These are phyloP conservation scores for Spodoptera littoralis DNA, from an alignment of 2,888 invertebrate genomes.

Conservation along the genomic window DNA sequence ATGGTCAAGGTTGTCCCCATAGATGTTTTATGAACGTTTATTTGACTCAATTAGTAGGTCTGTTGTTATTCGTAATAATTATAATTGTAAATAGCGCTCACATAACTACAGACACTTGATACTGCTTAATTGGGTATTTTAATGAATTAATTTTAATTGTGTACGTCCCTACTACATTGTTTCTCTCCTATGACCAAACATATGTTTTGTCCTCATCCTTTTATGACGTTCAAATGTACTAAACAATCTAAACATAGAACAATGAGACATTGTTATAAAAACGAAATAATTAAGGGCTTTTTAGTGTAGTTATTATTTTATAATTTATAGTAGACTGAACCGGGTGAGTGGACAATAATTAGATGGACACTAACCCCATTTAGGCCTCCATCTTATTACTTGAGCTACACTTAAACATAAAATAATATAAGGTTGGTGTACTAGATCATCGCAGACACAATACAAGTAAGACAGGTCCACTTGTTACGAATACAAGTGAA, in stretches of 20 bases:
- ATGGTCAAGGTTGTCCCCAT: slow-evolving; percentile 67
- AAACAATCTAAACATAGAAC: too few species aligned
- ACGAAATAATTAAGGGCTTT: too few species aligned
- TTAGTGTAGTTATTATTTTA: too few species aligned
- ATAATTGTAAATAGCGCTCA: slow-evolving; percentile 29
- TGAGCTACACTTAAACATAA: too few species aligned
- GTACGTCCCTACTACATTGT: slow-evolving; percentile 2
- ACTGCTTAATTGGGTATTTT: slow-evolving; percentile 16
- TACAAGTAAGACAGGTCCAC: slow-evolving; percentile 27
- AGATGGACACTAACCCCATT: too few species aligned
- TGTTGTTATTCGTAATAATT: slow-evolving; percentile 43
- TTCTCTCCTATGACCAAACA: neutral
- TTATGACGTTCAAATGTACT: too few species aligned
- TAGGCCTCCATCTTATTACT: too few species aligned
- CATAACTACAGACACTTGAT: slow-evolving; percentile 28
- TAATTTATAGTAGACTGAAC: too few species aligned
- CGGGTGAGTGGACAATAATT: too few species aligned
- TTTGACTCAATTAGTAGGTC: slow-evolving; percentile 48
- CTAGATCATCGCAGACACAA: slow-evolving; percentile 25
- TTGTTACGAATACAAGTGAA: slow-evolving; percentile 57
- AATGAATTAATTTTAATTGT: slow-evolving; percentile 29
- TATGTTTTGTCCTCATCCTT: neutral
- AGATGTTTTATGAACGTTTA: slow-evolving; percentile 48
- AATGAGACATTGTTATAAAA: too few species aligned
- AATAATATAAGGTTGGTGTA: neutral